phyloP scores from a whole-genome alignment of 2,113 vertebrate genomes.

The Athene cunicularia region DNA sequence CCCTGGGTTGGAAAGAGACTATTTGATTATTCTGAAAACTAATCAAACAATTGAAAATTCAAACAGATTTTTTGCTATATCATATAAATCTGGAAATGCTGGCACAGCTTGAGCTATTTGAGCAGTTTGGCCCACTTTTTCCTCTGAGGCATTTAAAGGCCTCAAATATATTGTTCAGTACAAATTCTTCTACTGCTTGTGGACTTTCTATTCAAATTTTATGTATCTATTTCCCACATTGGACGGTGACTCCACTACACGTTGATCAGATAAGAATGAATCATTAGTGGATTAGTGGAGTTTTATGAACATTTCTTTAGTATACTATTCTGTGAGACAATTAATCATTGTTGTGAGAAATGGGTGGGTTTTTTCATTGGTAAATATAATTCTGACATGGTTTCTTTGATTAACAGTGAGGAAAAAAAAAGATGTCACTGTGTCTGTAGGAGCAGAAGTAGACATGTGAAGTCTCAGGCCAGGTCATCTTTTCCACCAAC shows the following conservation, averaged over 20 bases:
- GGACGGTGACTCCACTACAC: slow-evolving; percentile 25
- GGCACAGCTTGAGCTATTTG: neutral
- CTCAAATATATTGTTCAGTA: neutral
- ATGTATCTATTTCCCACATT: neutral
- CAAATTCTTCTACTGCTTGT: neutral
- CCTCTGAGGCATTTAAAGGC: neutral
- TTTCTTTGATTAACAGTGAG: neutral
- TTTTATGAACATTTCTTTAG: neutral
- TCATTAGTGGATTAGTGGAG: slow-evolving; percentile 6
- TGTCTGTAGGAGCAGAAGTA: neutral
- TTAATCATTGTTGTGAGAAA: neutral
- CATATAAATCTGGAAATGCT: neutral
- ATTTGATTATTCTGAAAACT: neutral
- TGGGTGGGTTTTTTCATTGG: neutral
- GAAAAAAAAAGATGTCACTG: neutral
- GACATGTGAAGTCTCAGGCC: neutral
- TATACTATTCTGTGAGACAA: neutral
- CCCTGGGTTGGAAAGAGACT: neutral
- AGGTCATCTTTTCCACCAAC: neutral
- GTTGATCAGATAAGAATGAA: slow-evolving; percentile 72
- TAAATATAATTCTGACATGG: neutral
- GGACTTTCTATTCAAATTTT: neutral
- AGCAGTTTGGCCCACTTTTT: neutral
- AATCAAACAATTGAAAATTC: neutral
- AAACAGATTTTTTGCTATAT: neutral